phyloP scores from a whole-genome alignment of 2,113 vertebrate species.

The Podarcis cretensis region DNA sequence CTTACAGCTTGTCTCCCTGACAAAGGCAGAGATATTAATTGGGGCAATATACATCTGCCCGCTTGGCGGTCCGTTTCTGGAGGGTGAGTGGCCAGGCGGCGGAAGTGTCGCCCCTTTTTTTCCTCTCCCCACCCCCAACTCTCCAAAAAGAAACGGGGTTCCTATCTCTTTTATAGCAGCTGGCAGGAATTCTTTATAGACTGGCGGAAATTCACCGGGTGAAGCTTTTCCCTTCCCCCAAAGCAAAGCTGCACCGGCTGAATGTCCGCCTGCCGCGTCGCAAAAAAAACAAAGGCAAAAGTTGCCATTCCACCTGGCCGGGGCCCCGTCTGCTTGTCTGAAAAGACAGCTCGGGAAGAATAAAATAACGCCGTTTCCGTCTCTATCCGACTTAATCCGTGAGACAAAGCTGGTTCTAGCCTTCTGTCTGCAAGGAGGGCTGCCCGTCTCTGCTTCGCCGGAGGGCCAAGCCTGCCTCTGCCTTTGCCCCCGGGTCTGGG shows the following conservation, averaged over 20 bases:
- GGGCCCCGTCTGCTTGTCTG: background rate
- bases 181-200: background rate
- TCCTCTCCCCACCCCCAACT: background rate
- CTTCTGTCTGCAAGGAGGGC: background rate
- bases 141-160: background rate
- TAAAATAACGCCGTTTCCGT: background rate
- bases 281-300: background rate
- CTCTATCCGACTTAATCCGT: background rate
- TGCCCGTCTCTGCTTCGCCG: background rate
- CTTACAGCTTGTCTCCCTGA: background rate
- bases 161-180: background rate
- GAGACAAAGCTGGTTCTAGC: background rate
- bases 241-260: background rate
- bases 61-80: background rate
- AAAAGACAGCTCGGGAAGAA: background rate
- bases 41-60: conserved; percentile 1
- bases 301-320: too few relatives aligned
- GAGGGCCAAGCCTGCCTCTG: background rate
- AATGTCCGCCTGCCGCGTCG: background rate
- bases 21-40: background rate
- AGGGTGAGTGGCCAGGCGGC: background rate
- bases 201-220: background rate
- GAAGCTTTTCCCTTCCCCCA: background rate
- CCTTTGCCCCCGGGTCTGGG: background rate
- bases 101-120: background rate